Evolutionary conservation across 2,888 invertebrate genomes (phyloP), one percentile per base, ranked within the genome.

Genomic region (Mesoligia furuncula): DNA sequence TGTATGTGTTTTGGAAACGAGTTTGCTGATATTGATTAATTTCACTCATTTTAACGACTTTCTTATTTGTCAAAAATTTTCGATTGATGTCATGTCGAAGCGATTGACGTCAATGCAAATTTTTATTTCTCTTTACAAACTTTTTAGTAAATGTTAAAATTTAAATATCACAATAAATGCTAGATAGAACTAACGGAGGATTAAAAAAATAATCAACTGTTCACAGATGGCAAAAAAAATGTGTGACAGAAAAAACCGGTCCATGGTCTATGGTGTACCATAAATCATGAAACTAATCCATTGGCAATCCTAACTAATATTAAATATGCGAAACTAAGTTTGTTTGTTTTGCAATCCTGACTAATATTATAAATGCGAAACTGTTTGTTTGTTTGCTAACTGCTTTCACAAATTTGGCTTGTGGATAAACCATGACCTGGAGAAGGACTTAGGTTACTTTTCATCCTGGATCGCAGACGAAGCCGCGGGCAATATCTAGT

Each of bases 31-130:
- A 20, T 20, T 36, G 31, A 48, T 48, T 66, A 31, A 54, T 66
- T 31, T 36, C 5, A 51, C 48, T 27, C 39, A 70, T 71, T 54
- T n/a, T 57, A 66, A 67, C n/a, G 20, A 9, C 66, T 72, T 78
- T 83, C 71, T 27, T 72, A 68, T 45, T 54, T 57, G 27, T 61
- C 24, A 57, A 20, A 62, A 57, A 36, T 36, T 48, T 15, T 15
- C 64, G 51, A 24, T 42, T 57, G 72, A 83, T 83, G 72, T 36
- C 78, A 66, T 66, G 31, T 39, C 51, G 8, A 51, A 36, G 51
- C 24, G 15, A 45, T 57, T 78, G 78, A 78, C 80, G 79, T 83
- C 48, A 79, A 81, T 83, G 72, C 36, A 2, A 78, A 48, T 83
- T 71, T 68, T 42, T 36, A 51, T 54, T 73, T 42, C 3, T 39